Evolutionary conservation across 2,113 vertebrate species (phyloP), one percentile per base, ranked within the genome.

Genomic region (Pterocles burchelli): DNA sequence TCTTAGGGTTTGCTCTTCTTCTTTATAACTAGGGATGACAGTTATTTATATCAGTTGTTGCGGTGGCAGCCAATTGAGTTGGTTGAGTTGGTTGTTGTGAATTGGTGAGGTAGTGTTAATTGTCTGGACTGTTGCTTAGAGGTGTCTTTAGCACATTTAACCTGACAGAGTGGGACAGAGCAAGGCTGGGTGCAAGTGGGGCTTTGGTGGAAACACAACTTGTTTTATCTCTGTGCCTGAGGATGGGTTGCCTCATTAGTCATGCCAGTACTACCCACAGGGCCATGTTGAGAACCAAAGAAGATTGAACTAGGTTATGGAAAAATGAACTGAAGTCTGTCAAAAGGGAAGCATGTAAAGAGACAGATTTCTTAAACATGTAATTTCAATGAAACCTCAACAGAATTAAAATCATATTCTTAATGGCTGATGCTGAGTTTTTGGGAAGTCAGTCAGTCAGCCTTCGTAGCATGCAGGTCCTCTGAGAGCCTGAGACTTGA

Each of bases 321-420:
- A 45, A 43, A 71, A 80, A n/a, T 41, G 7, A 84, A 49, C 29
- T 31, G 12, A 65, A 31, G 20, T 31, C 33, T 78, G 13, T 46
- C 4, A 3, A 46, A 33, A 18, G 9, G 16, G 22, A 6, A 38
- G 17, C 3, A 2, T 14, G 16, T 43, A 51, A 63, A 82, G 31
- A 70, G 12, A 20, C 6, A 52, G 49, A 21, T 2, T 54, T 65
- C 16, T 46, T 26, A 36, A n/a, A 7, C 0, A 0, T 0, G 0
- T 51, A 7, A 51, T 58, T 78, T 31, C 43, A 61, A 5, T 31
- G 18, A 18, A 72, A 61, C 29, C 26, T 48, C 65, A 71, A 43
- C 46, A 63, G 21, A 22, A 78, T 59, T 67, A 72, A 81, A 85
- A 67, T 71, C 43, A 55, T 16, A 26, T 61, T 86, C 16, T 29